phyloP scores from a whole-genome alignment of 2,888 invertebrate genomes.

The Eupithecia abbreviata region DNA sequence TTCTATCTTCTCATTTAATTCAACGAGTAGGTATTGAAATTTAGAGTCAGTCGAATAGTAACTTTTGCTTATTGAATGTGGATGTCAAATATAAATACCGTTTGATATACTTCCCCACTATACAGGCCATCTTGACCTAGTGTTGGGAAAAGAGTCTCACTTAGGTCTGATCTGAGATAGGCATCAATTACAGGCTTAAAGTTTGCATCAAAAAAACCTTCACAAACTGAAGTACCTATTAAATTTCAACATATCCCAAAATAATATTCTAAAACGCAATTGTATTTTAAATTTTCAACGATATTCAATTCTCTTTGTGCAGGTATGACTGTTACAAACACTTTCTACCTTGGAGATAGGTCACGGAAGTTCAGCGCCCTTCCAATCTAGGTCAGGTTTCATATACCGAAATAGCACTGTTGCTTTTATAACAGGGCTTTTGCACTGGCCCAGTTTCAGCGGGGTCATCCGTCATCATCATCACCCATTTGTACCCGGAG shows the following conservation, averaged over 20 bases:
- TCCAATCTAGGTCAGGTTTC: conserved; percentile 21
- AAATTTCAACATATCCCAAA: not conserved
- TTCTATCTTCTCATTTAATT: not conserved
- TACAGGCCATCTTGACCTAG: too few species aligned
- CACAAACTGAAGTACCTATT: not conserved
- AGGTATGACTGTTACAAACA: not conserved
- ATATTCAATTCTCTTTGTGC: not conserved
- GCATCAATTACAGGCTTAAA: too few species aligned
- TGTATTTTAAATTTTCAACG: not conserved
- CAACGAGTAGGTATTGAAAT: not conserved
- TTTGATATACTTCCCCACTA: not conserved
- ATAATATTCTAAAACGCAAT: not conserved
- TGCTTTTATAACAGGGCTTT: conserved; percentile 20
- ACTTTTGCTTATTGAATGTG: not conserved
- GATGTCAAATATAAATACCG: not conserved
- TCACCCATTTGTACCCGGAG: not conserved
- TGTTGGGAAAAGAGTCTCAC: too few species aligned
- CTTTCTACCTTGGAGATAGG: conserved; percentile 28
- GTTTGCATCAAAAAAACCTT: not conserved
- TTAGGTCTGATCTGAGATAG: too few species aligned
- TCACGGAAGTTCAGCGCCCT: conserved; percentile 30
- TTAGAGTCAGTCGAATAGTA: not conserved
- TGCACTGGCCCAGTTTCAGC: not conserved
- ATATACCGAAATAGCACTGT: conserved; percentile 21
- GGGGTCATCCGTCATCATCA: not conserved